Evolutionary conservation across 2,113 vertebrate genomes (phyloP), one percentile per base, ranked within the genome.

Genomic region (Clarias macrocephalus): DNA sequence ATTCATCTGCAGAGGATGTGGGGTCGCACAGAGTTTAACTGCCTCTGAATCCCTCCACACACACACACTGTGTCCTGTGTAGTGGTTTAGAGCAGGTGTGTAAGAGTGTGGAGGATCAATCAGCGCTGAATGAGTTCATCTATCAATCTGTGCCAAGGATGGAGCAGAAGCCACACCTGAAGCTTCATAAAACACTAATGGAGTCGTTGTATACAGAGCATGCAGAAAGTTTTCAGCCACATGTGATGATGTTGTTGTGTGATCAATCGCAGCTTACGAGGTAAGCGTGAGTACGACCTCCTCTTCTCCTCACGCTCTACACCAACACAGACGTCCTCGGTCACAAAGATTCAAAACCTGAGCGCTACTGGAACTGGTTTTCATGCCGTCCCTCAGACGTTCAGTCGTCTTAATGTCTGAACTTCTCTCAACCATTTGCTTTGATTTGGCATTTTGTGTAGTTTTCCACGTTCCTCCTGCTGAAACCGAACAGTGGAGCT

Each of bases 21-120:
- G 57, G 88, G 84, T 90, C 88, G 82, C 62, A 59, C 28, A 30
- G 82, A 86, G 85, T 88, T 87, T 91, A 88, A 87, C 52, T 60
- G 63, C 21, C 70, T 56, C 28, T 57, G 9, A 57, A 56, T 11
- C 11, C 48, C 11, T 7, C 23, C 42, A n/a, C 75, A 56, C 37
- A 75, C 73, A 75, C 33, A 75, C 37, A 75, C 72, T 23, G 70
- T 73, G 70, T 42, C 37, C 70, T 48, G 70, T 48, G 3, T 42
- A 21, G 37, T 73, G 21, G 15, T 75, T 75, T 48, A 75, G 42
- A 75, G 37, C 72, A n/a, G 72, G 52, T 75, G 42, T 75, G 42
- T 12, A 73, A 19, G 18, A 37, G 33, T 1, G 21, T 52, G 11
- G 18, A 75, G 72, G 48, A 21, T 75, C 72, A 12, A 12, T 48